Conservation (phyloP, 2,113 vertebrate genomes). For the Zosterops borbonicus region DNA sequence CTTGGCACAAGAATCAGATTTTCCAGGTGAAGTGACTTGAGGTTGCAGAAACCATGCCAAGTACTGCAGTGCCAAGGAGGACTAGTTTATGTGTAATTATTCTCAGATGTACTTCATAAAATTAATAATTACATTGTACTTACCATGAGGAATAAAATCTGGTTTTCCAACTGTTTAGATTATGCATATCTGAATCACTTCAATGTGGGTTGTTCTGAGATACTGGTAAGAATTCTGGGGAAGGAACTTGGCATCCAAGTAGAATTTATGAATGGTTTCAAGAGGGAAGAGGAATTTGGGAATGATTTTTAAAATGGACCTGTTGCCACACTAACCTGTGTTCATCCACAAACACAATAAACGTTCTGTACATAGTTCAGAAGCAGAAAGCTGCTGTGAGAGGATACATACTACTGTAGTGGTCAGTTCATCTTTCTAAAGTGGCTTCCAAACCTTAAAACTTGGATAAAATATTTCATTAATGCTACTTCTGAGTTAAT, state of each 20-base stretch:
- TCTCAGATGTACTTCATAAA: not conserved
- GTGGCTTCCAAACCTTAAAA: not conserved
- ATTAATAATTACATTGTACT: not conserved
- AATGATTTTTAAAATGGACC: not conserved
- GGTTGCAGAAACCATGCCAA: not conserved
- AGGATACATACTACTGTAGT: not conserved
- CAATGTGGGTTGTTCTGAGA: not conserved
- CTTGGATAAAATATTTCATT: not conserved
- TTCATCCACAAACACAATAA: not conserved
- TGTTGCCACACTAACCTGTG: not conserved
- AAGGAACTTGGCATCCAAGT: not conserved
- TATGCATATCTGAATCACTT: not conserved
- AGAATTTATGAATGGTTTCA: not conserved
- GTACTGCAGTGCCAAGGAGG: not conserved
- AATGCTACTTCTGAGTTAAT: not conserved
- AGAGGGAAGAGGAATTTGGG: not conserved
- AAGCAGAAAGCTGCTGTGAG: not conserved
- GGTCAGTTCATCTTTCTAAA: not conserved
- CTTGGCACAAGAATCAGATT: not conserved
- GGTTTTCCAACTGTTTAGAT: not conserved
- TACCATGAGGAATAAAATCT: not conserved
- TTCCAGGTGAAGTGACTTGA: slow-evolving; percentile 25
- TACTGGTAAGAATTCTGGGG: not conserved
- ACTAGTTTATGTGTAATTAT: not conserved
- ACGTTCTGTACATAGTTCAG: not conserved